Evolutionary conservation across 2,113 vertebrate genomes (phyloP), one percentile per base, ranked within the genome.

Genomic region (Sander lucioperca): DNA sequence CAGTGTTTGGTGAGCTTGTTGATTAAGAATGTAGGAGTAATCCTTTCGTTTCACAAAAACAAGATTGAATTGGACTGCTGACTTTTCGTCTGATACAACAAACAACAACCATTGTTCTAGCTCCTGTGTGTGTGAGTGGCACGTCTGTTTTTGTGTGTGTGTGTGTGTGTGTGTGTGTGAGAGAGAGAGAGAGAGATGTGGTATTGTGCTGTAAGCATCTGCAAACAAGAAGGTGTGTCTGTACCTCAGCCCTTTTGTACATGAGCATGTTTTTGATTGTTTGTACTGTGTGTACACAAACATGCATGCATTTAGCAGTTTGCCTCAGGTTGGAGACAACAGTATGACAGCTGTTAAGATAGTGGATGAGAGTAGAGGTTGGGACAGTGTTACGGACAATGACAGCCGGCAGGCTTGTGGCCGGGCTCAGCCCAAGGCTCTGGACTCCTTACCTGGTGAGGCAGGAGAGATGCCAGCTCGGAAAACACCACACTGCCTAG

Each of bases 1-100:
- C 86, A 68, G 74, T 79, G 76, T 89, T 88, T 79, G 82, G 81
- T 79, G 89, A 86, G 87, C 74, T 75, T 51, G 84, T 89, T 88
- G 90, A 92, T 92, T 78, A 86, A 86, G 89, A 84, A 89, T 90
- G 89, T 87, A 89, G 92, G 90, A 93, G 89, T 73, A 70, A 86
- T 79, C 56, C 77, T 90, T 86, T 90, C 51, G 6, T 91, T 91
- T 90, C 84, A 90, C 83, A 74, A 84, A 80, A 81, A 89, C 73
- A 81, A 86, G 82, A 63, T 74, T 53, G 86, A 88, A 63, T 79
- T 63, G 77, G 89, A 81, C 87, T 13, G 71, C 76, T 87, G 83
- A 86, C 86, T 89, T 73, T 67, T 81, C 7, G 65, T 88, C 57
- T 86, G 82, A 86, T 75, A 57, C 50, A 82, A 78, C 85, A 88